These are phyloP conservation scores for Zaprionus bogoriensis DNA, from an alignment of 2,888 invertebrate species.

Conservation along the genomic window DNA sequence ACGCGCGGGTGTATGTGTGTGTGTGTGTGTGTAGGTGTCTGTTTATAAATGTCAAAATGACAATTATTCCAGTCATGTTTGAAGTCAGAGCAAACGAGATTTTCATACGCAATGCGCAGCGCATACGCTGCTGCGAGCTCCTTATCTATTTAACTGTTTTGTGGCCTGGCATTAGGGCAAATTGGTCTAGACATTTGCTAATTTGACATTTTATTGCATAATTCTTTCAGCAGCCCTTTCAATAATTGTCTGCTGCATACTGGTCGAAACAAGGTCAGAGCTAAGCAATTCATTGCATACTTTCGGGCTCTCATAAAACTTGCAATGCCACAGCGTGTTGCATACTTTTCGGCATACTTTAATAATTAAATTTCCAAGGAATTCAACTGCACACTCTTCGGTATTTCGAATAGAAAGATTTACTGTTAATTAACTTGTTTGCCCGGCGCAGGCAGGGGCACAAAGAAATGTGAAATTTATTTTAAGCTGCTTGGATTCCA, in stretches of 20 bases:
- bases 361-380: slow-evolving; percentile 10
- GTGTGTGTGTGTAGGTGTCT: too few species aligned
- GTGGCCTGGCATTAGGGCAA: slow-evolving; percentile 42
- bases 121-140: background rate
- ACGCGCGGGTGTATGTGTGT: too few species aligned
- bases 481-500: background rate
- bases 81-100: slow-evolving; percentile 40
- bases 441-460: background rate
- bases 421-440: slow-evolving; percentile 23
- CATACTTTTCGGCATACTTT: slow-evolving; percentile 19
- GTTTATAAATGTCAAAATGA: slow-evolving; percentile 68
- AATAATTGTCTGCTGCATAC: background rate
- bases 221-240: slow-evolving; percentile 1
- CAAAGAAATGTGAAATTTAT: background rate
- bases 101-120: slow-evolving; percentile 12
- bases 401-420: slow-evolving; percentile 6
- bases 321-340: slow-evolving; percentile 4
- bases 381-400: slow-evolving; percentile 9
- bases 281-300: background rate
- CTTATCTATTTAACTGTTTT: background rate
- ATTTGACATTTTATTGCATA: slow-evolving; percentile 21
- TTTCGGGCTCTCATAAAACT: background rate
- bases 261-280: background rate
- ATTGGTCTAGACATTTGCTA: slow-evolving; percentile 60
- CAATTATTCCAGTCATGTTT: slow-evolving; percentile 64